Evolutionary conservation across 2,888 invertebrate genomes (phyloP), one percentile per base, ranked within the genome.

Genomic region (Balanococcus diminutus): DNA sequence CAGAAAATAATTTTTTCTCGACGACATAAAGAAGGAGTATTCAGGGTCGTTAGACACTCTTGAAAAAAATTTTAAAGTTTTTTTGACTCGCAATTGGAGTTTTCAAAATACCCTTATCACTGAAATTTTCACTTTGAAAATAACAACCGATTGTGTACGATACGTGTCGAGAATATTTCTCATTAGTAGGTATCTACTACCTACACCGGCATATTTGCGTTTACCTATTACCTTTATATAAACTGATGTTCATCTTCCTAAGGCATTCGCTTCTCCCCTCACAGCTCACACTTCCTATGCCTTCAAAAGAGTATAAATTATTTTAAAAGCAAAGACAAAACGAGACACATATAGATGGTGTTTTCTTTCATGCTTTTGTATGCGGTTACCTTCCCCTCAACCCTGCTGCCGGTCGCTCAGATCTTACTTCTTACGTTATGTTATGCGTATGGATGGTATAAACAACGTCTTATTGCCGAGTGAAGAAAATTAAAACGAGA

Each of bases 331-430:
- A 0, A 11, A 3, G 28, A 22, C 1, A 11, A 5, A 22, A 28
- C 8, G 56, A 56, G 56, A 67, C 67, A 16, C 28, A 28, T 67
- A 28, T 9, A 28, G 67, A 67, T 31, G 14, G 28, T 31, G 16
- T 67, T 67, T 67, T 67, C 67, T 67, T 67, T 28, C 28, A 28
- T 28, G 67, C 67, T 67, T 67, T 67, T 67, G 67, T 46, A 14
- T 28, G 28, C 25, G 56, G 56, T 56, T 56, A 22, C 6, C 56
- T 8, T 2, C 56, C 22, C 8, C 19, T 28, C 14, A 5, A 14
- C 46, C 2, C 46, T 46, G 2, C 46, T n/a, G n/a, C 14, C 5
- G 36, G 36, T 36, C n/a, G 8, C 36, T 8, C 14, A 46, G 8
- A 16, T 46, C 14, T 5, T 16, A 46, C n/a, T 46, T 16, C 5